Conservation (phyloP, 2,797 vertebrate genomes). For the Propithecus perrieri region DNA sequence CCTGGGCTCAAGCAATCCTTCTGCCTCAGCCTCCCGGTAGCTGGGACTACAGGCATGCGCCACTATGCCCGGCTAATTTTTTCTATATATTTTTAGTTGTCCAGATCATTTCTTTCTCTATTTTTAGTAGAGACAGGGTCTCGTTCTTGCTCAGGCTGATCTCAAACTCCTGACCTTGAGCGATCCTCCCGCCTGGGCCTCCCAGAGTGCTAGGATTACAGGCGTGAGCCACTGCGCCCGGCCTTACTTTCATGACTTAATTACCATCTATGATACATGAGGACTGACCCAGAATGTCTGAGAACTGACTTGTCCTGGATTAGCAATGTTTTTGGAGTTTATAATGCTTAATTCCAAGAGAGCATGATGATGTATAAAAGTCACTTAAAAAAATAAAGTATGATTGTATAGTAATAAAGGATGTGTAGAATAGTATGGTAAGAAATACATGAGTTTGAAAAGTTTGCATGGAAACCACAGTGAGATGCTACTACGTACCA, state of each 20-base stretch:
- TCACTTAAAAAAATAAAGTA: neutral
- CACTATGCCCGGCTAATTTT: too few species aligned
- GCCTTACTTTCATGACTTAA: conserved; percentile 10
- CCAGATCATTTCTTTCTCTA: too few species aligned
- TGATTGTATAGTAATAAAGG: neutral
- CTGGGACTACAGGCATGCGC: too few species aligned
- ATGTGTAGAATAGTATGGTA: neutral
- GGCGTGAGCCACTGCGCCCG: too few species aligned
- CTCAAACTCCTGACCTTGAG: too few species aligned
- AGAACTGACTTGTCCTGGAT: neutral
- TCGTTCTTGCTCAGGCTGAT: too few species aligned
- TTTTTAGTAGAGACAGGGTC: too few species aligned
- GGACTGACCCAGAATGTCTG: neutral
- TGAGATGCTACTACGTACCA: neutral
- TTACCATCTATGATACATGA: neutral
- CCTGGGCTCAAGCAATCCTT: too few species aligned
- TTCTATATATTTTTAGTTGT: too few species aligned
- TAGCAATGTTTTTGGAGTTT: neutral
- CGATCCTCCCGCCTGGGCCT: too few species aligned
- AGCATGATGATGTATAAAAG: neutral
- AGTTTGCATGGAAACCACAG: neutral
- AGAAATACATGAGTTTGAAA: neutral
- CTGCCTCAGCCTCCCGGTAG: too few species aligned
- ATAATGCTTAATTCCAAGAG: neutral
- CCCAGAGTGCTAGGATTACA: too few species aligned